A percentile compares a stretch with the other conserved stretches of the same genome.
Conservation (phyloP, 2,113 vertebrate species). For the Lampris incognitus region DNA sequence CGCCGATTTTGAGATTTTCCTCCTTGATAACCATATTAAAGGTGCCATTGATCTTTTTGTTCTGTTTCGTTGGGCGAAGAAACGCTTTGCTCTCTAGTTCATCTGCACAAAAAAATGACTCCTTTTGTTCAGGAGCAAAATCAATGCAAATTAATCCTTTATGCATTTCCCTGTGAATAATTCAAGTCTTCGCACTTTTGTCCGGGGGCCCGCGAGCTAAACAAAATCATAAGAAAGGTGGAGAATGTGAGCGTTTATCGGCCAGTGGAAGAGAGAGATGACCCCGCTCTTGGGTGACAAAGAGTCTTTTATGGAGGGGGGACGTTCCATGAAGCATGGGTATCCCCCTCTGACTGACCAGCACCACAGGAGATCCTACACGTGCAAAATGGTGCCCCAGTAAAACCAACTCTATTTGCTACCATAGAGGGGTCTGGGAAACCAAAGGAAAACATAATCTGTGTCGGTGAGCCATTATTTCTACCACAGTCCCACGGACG, state of each 20-base stretch:
- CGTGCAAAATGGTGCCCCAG: conserved; percentile 70
- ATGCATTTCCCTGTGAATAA: conserved; percentile 83
- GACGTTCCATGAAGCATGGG: conserved; percentile 76
- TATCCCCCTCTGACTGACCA: conserved; percentile 82
- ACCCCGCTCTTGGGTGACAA: conserved; percentile 82
- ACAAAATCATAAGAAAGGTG: conserved; percentile 83
- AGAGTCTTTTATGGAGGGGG: conserved; percentile 78
- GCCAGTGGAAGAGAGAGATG: conserved; percentile 80
- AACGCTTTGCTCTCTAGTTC: conserved; percentile 67
- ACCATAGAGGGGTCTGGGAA: conserved; percentile 59
- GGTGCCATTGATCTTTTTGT: conserved; percentile 79
- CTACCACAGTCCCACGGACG: conserved; percentile 36
- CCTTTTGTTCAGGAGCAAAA: conserved; percentile 78
- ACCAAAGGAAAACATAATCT: conserved; percentile 65
- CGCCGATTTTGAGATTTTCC: conserved; percentile 68
- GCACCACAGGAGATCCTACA: conserved; percentile 79
- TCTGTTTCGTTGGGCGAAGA: conserved; percentile 67
- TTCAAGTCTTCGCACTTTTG: conserved; percentile 80
- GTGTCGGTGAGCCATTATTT: conserved; percentile 51
- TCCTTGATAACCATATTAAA: conserved; percentile 73
- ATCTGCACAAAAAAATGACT: conserved; percentile 73
- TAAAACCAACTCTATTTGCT: conserved; percentile 75
- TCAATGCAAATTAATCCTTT: conserved; percentile 88
- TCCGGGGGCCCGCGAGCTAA: conserved; percentile 72
- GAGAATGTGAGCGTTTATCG: conserved; percentile 82